A percentile compares a stretch with the other conserved stretches of the same genome.
These are phyloP conservation scores for Callimorpha dominula DNA, from an alignment of 2,888 invertebrate species.

Conservation along the genomic window DNA sequence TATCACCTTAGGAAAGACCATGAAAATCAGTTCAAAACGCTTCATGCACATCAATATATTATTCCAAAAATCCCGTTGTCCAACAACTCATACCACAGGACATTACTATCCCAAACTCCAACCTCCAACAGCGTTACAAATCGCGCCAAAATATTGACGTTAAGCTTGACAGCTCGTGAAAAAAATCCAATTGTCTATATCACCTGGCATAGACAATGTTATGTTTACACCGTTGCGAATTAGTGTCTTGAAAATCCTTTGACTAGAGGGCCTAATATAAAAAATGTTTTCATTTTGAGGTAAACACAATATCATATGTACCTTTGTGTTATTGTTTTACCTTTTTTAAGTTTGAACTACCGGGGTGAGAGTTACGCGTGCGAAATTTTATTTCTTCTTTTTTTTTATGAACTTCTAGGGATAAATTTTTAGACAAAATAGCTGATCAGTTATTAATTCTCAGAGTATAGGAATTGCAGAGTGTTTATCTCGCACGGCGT, in stretches of 20 bases:
- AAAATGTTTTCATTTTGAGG: slow-evolving; percentile 31
- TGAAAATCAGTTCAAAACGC: slow-evolving; percentile 28
- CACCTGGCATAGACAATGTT: slow-evolving; percentile 62
- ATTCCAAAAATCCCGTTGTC: slow-evolving; percentile 39
- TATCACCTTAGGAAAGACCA: slow-evolving; percentile 24
- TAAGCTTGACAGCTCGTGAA: slow-evolving; percentile 69
- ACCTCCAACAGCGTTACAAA: slow-evolving; percentile 78
- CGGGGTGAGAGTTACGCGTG: slow-evolving; percentile 56
- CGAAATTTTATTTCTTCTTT: slow-evolving; percentile 37
- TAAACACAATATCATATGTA: slow-evolving; percentile 29
- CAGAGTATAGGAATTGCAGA: neutral
- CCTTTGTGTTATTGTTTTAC: slow-evolving; percentile 46
- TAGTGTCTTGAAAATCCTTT: slow-evolving; percentile 49
- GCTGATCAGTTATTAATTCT: neutral
- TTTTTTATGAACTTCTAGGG: neutral
- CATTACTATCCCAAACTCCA: slow-evolving; percentile 39
- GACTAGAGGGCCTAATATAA: slow-evolving; percentile 2
- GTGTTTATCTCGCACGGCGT: neutral
- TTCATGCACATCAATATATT: slow-evolving; percentile 25
- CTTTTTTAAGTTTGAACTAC: slow-evolving; percentile 47
- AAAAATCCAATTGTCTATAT: slow-evolving; percentile 62
- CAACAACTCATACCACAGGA: slow-evolving; percentile 19
- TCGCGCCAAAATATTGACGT: slow-evolving; percentile 83
- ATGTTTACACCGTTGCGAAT: slow-evolving; percentile 70
- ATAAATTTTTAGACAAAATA: neutral